These are phyloP conservation scores for Balaenoptera acutorostrata DNA, from an alignment of 2,113 vertebrate species.

Conservation along the genomic window DNA sequence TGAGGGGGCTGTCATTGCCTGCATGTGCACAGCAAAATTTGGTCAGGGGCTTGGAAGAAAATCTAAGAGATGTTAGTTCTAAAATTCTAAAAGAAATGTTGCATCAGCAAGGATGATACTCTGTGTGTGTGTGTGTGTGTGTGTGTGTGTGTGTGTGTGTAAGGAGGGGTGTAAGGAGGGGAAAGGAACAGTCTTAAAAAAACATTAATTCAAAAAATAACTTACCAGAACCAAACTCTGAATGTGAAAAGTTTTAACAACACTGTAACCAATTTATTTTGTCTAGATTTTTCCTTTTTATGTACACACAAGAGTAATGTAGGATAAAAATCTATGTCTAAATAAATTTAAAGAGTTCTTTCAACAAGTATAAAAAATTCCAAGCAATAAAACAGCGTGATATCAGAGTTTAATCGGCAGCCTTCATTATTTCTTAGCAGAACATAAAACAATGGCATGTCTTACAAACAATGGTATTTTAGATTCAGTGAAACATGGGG, in stretches of 20 bases:
- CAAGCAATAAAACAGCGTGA: neutral
- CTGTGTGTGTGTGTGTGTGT: neutral
- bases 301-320: neutral
- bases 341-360: slow-evolving; percentile 44
- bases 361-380: slow-evolving; percentile 20
- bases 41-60: neutral
- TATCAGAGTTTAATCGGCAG: neutral
- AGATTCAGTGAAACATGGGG: neutral
- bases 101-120: neutral
- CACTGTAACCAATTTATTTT: slow-evolving; percentile 2
- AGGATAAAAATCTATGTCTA: slow-evolving; percentile 18
- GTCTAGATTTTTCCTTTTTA: neutral
- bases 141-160: neutral
- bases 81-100: neutral
- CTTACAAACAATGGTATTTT: slow-evolving; percentile 4
- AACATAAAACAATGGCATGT: neutral
- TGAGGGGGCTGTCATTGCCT: neutral
- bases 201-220: neutral
- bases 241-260: slow-evolving; percentile 8
- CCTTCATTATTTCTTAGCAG: slow-evolving; percentile 34
- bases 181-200: neutral
- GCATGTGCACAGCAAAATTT: neutral
- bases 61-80: neutral
- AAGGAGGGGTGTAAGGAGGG: neutral
- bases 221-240: neutral